Evolutionary conservation across 2,888 invertebrate species (phyloP), one percentile per base, ranked within the genome.

Genomic region (Parnassius apollo): DNA sequence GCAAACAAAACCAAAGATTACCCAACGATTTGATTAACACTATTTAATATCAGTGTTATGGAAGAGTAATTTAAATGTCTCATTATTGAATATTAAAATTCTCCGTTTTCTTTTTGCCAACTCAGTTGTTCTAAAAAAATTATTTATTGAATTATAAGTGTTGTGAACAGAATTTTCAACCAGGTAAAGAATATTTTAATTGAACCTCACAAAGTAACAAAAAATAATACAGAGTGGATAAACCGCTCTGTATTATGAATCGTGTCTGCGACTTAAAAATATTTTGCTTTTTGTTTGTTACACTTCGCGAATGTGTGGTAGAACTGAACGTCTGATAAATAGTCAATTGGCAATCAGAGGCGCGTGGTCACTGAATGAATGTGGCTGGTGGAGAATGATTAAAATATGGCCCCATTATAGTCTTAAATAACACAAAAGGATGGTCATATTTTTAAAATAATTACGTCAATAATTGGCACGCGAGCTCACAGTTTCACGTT

Each of bases 391-490:
- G 75, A 73, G 75, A 75, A 75, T 78, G 81, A 85, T 85, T 85
- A 84, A 87, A 81, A 86, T 85, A 88, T 84, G 71, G 77, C 82
- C 82, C 75, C 81, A 81, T 86, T 78, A 78, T 71, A 75, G 82
- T 81, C 83, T 84, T 86, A 85, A 90, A 88, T 85, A 86, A 83
- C 79, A 82, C 83, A 86, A 85, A 86, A 83, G 81, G 80, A 77
- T 66, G 78, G 82, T 81, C 83, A 90, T 91, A 91, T 88, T 87
- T 91, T 91, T 82, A 87, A 89, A 85, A 89, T 91, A 91, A 91
- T 89, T 87, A 88, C 90, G 84, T 84, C 88, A 88, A 91, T 91
- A 91, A 91, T 91, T 91, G 91, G 89, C 89, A 89, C 87, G 87
- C 85, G 82, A 83, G 81, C 69, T 65, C 70, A 75, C 75, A 76